Evolutionary conservation across 1,140 invertebrate genomes (phyloP), one percentile per base, ranked within the genome.

Genomic region (Eumeta japonica): DNA sequence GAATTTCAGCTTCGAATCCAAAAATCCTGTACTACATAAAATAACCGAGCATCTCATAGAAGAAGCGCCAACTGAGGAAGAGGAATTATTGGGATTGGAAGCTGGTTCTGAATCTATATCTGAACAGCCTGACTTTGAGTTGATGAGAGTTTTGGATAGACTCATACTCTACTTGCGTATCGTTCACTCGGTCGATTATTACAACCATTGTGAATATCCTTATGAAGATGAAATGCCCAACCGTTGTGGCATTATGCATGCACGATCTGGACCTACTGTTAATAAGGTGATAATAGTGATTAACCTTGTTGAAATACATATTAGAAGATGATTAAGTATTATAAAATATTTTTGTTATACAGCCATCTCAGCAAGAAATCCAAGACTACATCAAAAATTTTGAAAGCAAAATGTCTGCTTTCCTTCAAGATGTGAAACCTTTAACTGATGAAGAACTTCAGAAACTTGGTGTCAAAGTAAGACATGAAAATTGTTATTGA

Each of bases 211-310:
- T 55, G 96, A 99, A 57, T 99, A 99, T 79, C 93, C 95, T 0
- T 97, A 97, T 61, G 97, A 99, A 76, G 97, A 99, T 72, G 95
- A 97, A 62, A 99, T 99, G 97, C 97, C 97, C 0, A 98, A 99
- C 67, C 81, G 95, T 16, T 97, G 96, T 75, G 96, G 96, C 10
- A 97, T 99, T 43, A 93, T 99, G 79, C 97, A 99, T 66, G 94
- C 94, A 1, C 80, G 97, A 33, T 94, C 93, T 35, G 83, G 86
- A 12, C 81, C 90, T 2, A 90, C 94, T 1, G 80, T 82, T 3
- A 83, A 83, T 28, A 90, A 92, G 70, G 85, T 93, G 33, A 80
- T 5, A 24, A 24, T n/a, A 24, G 5, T 24, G 70, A 0, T 70
- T 49, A 3, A 58, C 54, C 11, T 39, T n/a, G 15, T 18, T 5